Conservation (phyloP, 2,888 invertebrate genomes). For the Eristalis pertinax region DNA sequence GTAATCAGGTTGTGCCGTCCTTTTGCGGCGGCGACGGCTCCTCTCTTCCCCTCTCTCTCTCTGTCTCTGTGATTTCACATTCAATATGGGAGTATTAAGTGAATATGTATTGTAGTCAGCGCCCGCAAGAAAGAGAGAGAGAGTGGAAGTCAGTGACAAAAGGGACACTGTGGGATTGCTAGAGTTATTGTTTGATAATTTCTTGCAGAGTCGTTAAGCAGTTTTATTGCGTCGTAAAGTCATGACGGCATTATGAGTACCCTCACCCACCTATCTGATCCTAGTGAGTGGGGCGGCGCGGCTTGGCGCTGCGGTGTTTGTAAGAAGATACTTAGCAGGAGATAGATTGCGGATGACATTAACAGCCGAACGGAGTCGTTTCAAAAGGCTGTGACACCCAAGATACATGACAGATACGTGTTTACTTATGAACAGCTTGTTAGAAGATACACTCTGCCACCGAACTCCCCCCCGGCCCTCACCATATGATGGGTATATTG, state of each 20-base stretch:
- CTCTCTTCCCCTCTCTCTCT: too few relatives aligned
- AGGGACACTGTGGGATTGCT: constrained; percentile 47
- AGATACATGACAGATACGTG: constrained; percentile 55
- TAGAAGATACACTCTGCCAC: background rate
- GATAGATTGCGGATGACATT: constrained; percentile 64
- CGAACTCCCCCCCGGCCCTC: background rate
- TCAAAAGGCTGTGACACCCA: constrained; percentile 50
- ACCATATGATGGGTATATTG: background rate
- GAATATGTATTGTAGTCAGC: constrained; percentile 18
- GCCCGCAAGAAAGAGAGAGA: background rate
- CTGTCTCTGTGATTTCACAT: constrained; percentile 53
- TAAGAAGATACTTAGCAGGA: constrained; percentile 53
- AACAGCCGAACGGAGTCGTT: constrained; percentile 55
- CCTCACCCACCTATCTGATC: constrained; percentile 3
- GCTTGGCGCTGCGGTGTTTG: background rate
- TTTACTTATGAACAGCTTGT: constrained; percentile 36
- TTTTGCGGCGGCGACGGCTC: background rate
- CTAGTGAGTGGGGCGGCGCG: background rate
- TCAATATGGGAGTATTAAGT: constrained; percentile 57
- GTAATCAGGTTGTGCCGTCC: background rate
- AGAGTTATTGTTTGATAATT: constrained; percentile 71
- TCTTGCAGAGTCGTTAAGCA: constrained; percentile 67
- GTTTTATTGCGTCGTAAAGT: constrained; percentile 62
- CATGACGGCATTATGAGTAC: constrained; percentile 56
- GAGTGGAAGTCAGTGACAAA: constrained; percentile 10